Base-by-base conservation (phyloP, 1,140 invertebrate genomes). In the Rhyacophila brunnea region DNA sequence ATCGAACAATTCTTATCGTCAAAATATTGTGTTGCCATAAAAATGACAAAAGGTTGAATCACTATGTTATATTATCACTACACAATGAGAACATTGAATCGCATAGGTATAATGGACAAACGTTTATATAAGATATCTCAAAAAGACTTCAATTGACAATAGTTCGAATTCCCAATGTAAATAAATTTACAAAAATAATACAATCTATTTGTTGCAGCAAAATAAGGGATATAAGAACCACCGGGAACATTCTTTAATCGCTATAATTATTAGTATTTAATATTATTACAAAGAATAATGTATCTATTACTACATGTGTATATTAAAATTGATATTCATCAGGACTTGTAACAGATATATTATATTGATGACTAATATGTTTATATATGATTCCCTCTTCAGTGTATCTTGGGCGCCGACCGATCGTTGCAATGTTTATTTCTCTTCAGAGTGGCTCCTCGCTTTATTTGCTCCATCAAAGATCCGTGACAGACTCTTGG, bases 391-490 rank as follows among this genome's bases (percentile, higher is more conserved):
- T 38, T 23, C 17, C 2, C 0, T 6, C 6, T 18, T 67, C 68
- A 79, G 42, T 74, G 74, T 71, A 79, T 78, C 58, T 78, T 77
- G 1, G 77, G 77, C 32, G 77, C 77, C 0, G 77, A 79, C 18
- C 77, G 67, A 67, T 87, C 85, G 74, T 85, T 85, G 67, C 83
- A 80, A 36, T 80, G 74, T 68, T 80, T 83, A 61, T 85, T 89
- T 63, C 87, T 83, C 40, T 82, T 86, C 46, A 95, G 72, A 3
- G 86, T 86, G 1, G 90, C 91, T 19, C 92, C 92, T 38, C 87
- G 82, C 68, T 92, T 88, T 42, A 95, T 95, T 68, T 95, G 92
- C 80, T 95, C 92, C 91, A 95, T 92, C 0, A 95, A 77, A 51
- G 78, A 89, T 68, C 80, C 87, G 77, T 83, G 85, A 80, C 83